Conservation (phyloP, 2,113 vertebrate genomes). For the Equus quagga region DNA sequence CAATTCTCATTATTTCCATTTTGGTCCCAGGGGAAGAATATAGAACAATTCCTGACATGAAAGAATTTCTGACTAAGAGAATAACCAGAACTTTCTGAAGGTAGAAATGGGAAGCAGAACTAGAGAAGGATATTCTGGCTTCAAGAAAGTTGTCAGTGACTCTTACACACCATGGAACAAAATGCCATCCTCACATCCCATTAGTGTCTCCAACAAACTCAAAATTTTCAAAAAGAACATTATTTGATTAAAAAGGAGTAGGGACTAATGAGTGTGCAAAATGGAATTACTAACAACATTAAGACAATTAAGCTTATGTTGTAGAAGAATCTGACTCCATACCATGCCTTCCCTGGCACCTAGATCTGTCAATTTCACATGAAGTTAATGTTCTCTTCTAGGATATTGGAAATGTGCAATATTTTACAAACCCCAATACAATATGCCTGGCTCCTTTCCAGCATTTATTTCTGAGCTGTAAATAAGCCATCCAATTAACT, state of each 20-base stretch:
- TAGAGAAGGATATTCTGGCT: background rate
- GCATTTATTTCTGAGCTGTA: background rate
- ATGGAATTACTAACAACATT: background rate
- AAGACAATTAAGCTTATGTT: background rate
- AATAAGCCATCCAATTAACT: background rate
- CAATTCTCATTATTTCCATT: background rate
- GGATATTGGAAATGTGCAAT: background rate
- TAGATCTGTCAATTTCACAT: background rate
- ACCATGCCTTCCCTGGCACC: background rate
- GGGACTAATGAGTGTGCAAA: background rate
- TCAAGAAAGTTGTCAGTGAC: background rate
- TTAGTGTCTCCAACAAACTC: background rate
- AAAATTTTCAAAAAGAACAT: background rate
- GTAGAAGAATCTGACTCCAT: background rate
- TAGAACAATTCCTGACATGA: background rate
- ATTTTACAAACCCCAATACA: background rate
- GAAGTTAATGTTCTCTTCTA: background rate
- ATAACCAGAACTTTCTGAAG: background rate
- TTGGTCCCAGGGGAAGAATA: background rate
- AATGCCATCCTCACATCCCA: background rate
- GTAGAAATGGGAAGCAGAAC: background rate
- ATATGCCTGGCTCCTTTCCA: background rate
- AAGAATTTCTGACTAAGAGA: background rate
- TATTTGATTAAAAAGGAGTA: background rate
- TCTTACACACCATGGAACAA: background rate